Percentiles rank a stretch among this genome's conserved stretches.
phyloP scores from a whole-genome alignment of 2,797 vertebrate genomes.

The Megaceryle alcyon region DNA sequence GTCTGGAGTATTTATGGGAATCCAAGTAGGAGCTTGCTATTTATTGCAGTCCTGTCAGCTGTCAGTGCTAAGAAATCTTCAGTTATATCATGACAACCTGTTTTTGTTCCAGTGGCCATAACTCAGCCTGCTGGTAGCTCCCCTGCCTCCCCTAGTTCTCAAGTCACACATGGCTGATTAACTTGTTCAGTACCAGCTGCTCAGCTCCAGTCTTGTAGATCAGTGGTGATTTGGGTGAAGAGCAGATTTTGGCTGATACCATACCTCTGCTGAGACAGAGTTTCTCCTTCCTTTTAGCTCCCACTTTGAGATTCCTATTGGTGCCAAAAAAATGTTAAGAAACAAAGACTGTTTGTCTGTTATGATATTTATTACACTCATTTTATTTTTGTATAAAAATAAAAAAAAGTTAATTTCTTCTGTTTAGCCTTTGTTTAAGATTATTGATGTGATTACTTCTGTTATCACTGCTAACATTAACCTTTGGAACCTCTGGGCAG shows the following conservation, averaged over 20 bases:
- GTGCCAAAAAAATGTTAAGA: conserved; percentile 74
- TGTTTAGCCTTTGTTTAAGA: conserved; percentile 21
- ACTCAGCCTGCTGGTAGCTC: conserved; percentile 34
- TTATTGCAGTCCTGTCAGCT: conserved; percentile 40
- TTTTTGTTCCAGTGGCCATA: conserved; percentile 30
- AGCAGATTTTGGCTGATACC: conserved; percentile 39
- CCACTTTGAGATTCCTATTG: neutral
- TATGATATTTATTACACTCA: conserved; percentile 48
- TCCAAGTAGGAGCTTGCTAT: conserved; percentile 35
- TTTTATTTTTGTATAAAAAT: conserved; percentile 13
- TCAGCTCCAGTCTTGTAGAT: neutral
- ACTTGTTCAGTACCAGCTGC: conserved; percentile 8
- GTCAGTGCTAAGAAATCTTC: conserved; percentile 36
- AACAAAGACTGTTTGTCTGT: conserved; percentile 48
- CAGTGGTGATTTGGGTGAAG: conserved; percentile 17
- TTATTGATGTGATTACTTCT: neutral
- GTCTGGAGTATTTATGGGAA: conserved; percentile 8
- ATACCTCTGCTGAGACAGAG: conserved; percentile 23
- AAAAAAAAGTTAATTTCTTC: neutral
- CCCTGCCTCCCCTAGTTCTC: neutral
- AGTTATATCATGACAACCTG: neutral
- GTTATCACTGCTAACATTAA: neutral
- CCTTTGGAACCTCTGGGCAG: neutral
- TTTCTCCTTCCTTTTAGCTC: conserved; percentile 43
- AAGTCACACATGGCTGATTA: neutral